Percentiles rank a stretch among this genome's conserved stretches.
phyloP scores from a whole-genome alignment of 2,113 vertebrate genomes.

The Phylloscopus whistleri region DNA sequence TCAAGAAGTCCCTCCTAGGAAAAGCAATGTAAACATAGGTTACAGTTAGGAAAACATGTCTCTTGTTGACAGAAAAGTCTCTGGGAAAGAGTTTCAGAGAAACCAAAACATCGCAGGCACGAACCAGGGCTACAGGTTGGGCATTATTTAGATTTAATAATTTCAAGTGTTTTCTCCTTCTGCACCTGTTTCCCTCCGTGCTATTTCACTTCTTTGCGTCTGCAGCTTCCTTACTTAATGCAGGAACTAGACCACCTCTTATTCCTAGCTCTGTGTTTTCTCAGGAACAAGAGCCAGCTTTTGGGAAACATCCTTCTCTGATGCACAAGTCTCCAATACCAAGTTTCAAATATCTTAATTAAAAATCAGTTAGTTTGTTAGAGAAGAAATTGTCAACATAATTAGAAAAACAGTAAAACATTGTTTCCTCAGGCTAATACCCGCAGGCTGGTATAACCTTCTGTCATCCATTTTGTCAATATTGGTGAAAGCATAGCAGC shows the following conservation, averaged over 20 bases:
- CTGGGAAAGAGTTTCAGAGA: too few relatives aligned
- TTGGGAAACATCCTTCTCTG: background rate
- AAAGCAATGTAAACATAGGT: too few relatives aligned
- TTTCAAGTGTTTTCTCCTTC: background rate
- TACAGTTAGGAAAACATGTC: too few relatives aligned
- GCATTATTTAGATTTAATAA: background rate
- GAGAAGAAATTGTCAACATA: background rate
- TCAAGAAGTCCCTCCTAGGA: too few relatives aligned
- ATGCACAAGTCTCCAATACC: background rate
- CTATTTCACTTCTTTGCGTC: background rate
- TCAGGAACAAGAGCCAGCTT: background rate
- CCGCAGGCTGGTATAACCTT: background rate
- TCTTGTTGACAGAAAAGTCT: too few relatives aligned
- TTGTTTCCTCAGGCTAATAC: conserved; percentile 35
- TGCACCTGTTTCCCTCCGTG: background rate
- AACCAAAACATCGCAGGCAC: too few relatives aligned
- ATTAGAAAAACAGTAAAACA: conserved; percentile 30
- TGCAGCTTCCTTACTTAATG: background rate
- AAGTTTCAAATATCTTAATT: background rate
- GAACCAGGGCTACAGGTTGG: too few relatives aligned
- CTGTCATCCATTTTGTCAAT: conserved; percentile 17
- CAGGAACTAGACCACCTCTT: background rate
- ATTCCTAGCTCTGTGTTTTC: background rate
- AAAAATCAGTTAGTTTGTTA: conserved; percentile 6
- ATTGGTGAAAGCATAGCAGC: background rate